phyloP scores from a whole-genome alignment of 2,888 invertebrate genomes.

The Linnaemya tessellans region DNA sequence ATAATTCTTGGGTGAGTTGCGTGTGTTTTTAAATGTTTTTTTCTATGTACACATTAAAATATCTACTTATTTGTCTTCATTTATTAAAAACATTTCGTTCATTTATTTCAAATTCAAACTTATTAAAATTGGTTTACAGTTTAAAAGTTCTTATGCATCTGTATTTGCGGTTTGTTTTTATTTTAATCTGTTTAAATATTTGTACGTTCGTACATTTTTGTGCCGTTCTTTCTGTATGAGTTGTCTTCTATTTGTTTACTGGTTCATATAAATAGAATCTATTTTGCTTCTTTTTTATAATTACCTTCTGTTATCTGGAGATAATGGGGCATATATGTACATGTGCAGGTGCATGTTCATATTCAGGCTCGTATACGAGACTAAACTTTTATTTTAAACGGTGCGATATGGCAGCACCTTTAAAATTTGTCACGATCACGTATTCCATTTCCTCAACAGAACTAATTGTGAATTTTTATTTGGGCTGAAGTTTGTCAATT shows the following conservation, averaged over 20 bases:
- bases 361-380: not conserved
- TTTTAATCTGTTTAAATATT: conserved; percentile 30
- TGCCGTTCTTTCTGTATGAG: not conserved
- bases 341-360: not conserved
- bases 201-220: not conserved
- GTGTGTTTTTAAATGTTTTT: conserved; percentile 5
- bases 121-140: not conserved
- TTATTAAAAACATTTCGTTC: not conserved
- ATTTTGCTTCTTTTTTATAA: not conserved
- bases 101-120: not conserved
- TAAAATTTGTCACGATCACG: not conserved
- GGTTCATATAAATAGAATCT: not conserved
- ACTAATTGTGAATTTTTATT: too few species aligned
- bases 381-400: too few species aligned
- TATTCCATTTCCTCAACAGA: too few species aligned
- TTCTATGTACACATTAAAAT: not conserved
- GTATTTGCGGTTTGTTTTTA: conserved; percentile 63
- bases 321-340: not conserved
- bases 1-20: conserved; percentile 76
- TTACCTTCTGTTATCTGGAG: not conserved
- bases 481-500: too few species aligned
- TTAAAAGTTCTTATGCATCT: conserved; percentile 33
- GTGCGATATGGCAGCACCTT: not conserved
- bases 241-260: conserved; percentile 20
- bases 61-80: conserved; percentile 13